Evolutionary conservation across 2,113 vertebrate genomes (phyloP), one percentile per base, ranked within the genome.

Genomic region (Pomatostomus ruficeps): DNA sequence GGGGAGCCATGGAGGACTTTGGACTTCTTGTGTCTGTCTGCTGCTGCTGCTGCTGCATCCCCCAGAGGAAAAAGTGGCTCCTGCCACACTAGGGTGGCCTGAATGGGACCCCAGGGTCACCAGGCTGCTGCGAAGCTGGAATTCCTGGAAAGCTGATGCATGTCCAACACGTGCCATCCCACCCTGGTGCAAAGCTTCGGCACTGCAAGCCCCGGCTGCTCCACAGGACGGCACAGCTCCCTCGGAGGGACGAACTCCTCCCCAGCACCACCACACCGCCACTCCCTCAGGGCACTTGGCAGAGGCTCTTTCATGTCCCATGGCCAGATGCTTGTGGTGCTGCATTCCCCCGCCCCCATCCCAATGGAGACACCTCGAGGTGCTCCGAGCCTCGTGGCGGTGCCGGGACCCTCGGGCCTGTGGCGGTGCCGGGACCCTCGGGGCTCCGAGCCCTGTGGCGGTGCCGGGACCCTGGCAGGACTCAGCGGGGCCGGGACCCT

Each of bases 261-360:
- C 13, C 36, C 0, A 0, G 10, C 22, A 3, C 31, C 1, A 2
- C 13, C 6, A 0, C n/a, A 1, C 11, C 0, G 12, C 2, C 0
- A 3, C 23, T 31, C 2, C 35, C 36, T 15, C n/a, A 4, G 33
- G 15, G 42, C n/a, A 0, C 52, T 10, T 0, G 9, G 51, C 59
- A 17, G 33, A 25, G 20, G 18, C 29, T 24, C 8, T 3, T 1
- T 8, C 5, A 0, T 1, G 33, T 14, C 83, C 68, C 26, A 0
- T 1, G 33, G 12, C 40, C 1, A 1, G 23, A 12, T 5, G 67
- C 52, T 35, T 3, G 48, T 12, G n/a, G 14, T 28, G 57, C 6
- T 33, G 38, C 40, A 3, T 26, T 21, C 14, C 38, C 4, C 33
- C 48, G 5, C 25, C 25, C n/a, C 40, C 10, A 14, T 42, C 24